Evolutionary conservation across 2,888 invertebrate genomes (phyloP), one percentile per base, ranked within the genome.

Genomic region (Eremobia ochroleuca): DNA sequence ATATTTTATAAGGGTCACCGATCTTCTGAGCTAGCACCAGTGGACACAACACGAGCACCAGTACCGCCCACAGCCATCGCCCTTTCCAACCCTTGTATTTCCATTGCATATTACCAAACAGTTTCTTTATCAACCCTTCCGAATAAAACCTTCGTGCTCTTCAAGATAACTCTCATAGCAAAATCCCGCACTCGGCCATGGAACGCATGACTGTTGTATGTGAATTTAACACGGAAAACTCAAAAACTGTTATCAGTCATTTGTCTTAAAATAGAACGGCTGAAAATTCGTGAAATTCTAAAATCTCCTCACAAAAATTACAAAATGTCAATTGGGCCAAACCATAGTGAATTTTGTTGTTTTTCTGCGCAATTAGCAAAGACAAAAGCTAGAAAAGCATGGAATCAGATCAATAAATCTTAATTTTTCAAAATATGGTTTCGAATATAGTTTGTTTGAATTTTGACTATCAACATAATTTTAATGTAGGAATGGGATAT

Each of bases 1-100:
- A 97, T 91, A 98, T 98, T 94, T 98, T 97, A 94, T 99, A 99
- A 11, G 99, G 99, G 97, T 99, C 98, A 94, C 97, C 97, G 91
- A 97, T 96, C 85, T 97, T 96, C 90, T 96, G 96, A n/a, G 95
- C 93, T 18, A 90, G 82, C 31, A 93, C 88, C 73, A 95, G 78
- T 62, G 93, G 90, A 75, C 92, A 92, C 69, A 94, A 85, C 37
- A 92, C 86, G 69, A 93, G 77, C 74, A 92, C 87, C 82, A 95
- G 82, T 81, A 94, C 77, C 80, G 89, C 91, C 91, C 92, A 94
- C 89, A 95, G 85, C 94, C 95, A 95, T 91, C 91, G 93, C 92
- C 93, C 93, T 91, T 92, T 94, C 94, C 93, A 94, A 85, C 93
- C 91, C 90, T 90, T 94, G 92, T 87, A 92, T 93, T 93, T 94